These are phyloP conservation scores for Melanaphis sacchari DNA, from an alignment of 1,140 invertebrate genomes.

Conservation along the genomic window DNA sequence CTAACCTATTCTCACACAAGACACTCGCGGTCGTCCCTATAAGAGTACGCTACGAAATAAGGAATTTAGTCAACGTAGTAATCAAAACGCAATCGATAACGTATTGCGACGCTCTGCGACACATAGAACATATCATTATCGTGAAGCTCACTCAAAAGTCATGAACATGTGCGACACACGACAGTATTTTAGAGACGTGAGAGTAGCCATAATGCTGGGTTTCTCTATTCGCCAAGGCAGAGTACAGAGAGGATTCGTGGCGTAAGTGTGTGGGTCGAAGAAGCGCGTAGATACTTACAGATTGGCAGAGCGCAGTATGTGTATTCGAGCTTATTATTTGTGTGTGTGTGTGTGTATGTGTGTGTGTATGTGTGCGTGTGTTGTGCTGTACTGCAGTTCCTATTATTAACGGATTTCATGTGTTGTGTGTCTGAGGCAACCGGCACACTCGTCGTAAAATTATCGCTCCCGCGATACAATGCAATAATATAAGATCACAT, in stretches of 20 bases:
- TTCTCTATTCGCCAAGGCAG: no score
- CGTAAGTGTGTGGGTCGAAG: not conserved
- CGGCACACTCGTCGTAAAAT: not conserved
- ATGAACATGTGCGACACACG: not conserved
- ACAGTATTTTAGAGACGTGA: no score
- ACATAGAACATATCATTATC: no score
- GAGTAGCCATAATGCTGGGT: not conserved
- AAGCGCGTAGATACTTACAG: not conserved
- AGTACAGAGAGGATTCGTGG: no score
- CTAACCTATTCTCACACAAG: not conserved
- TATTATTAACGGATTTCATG: conserved; percentile 2
- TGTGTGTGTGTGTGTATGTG: no score
- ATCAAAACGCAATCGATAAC: not conserved
- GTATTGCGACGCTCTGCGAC: not conserved
- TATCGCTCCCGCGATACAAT: not conserved
- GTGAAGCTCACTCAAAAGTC: not conserved
- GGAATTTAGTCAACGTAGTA: not conserved
- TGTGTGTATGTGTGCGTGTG: no score
- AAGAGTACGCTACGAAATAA: not conserved
- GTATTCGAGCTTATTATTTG: no score
- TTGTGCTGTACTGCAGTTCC: not conserved
- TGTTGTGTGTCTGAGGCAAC: not conserved
- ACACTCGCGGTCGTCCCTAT: not conserved
- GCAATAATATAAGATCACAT: not conserved
- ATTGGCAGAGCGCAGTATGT: not conserved